These are phyloP conservation scores for Spilogale gracilis DNA, from an alignment of 2,113 vertebrate species.

Conservation along the genomic window DNA sequence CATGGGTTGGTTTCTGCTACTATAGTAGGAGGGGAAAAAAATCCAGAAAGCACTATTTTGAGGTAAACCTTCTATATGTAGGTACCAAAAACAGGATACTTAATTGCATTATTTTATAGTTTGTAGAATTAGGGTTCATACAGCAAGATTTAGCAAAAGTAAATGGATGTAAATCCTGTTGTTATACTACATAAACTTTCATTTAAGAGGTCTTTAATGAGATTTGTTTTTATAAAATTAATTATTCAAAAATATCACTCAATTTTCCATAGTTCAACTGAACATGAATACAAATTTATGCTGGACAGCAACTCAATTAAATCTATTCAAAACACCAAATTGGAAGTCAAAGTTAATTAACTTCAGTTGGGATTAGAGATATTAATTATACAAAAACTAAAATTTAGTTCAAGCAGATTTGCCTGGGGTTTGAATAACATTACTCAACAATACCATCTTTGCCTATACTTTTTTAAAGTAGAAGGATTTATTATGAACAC, in stretches of 20 bases:
- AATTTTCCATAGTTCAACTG: constrained; percentile 68
- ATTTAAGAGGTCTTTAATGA: constrained; percentile 75
- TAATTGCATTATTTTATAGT: neutral
- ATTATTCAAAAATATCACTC: constrained; percentile 75
- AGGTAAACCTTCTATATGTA: neutral
- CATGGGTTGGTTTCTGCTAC: neutral
- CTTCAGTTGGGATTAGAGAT: constrained; percentile 81
- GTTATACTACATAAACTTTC: constrained; percentile 46
- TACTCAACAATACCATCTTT: constrained; percentile 30
- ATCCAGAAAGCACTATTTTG: neutral
- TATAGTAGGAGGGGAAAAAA: neutral
- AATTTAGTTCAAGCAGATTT: constrained; percentile 82
- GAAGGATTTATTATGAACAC: neutral
- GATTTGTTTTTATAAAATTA: constrained; percentile 72
- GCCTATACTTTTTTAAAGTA: constrained; percentile 21
- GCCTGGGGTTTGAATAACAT: constrained; percentile 76
- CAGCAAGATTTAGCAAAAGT: neutral
- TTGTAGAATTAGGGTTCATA: constrained; percentile 1
- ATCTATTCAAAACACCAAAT: constrained; percentile 78
- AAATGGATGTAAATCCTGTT: constrained; percentile 46
- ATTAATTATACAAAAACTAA: constrained; percentile 87
- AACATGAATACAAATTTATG: constrained; percentile 72
- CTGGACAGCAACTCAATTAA: constrained; percentile 83
- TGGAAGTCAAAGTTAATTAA: constrained; percentile 85
- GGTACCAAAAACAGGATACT: neutral